Evolutionary conservation across 1,140 invertebrate species (phyloP), one percentile per base, ranked within the genome.

Genomic region (Harpegnathos saltator): DNA sequence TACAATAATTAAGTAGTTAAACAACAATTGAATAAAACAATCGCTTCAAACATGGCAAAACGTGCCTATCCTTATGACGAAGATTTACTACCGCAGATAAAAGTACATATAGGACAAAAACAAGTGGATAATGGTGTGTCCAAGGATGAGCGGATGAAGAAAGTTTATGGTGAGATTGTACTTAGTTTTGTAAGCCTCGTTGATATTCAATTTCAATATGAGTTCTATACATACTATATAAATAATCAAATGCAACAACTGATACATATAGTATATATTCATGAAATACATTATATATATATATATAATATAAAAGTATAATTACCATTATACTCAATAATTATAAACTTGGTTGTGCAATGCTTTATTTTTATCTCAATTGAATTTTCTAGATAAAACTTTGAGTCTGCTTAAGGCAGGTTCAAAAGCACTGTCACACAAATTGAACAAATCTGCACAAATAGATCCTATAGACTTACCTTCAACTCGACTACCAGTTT

Each of bases 11-110:
- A 11, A 9, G 7, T 44, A 44, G 11, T 44, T 44, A 44, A 9
- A 0, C 11, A 44, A 44, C 38, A 44, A 44, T 62, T 26, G 44
- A 44, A 38, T 3, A 48, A 66, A 38, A 54, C 15, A 14, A 3
- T 22, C 1, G 11, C 15, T 33, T 75, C 56, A 33, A 85, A 85
- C 12, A 92, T 91, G 89, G 77, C 89, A 9, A 93, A 93, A 89
- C 90, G 92, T 33, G n/a, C 73, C 29, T 91, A 85, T 86, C 89
- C 90, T 7, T 93, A 91, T n/a, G 91, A 92, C 0, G 86, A 85
- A 7, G 61, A 92, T 86, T 77, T 92, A 12, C 38, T 75, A 2
- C 91, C 89, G 0, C 92, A 92, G 65, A 19, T 90, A 5, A 93
- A 93, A 72, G 5, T 91, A 33, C 91, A 93, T 48, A 87, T 93